Evolutionary conservation across 2,113 vertebrate genomes (phyloP).

Genomic region (Acanthochromis polyacanthus): DNA sequence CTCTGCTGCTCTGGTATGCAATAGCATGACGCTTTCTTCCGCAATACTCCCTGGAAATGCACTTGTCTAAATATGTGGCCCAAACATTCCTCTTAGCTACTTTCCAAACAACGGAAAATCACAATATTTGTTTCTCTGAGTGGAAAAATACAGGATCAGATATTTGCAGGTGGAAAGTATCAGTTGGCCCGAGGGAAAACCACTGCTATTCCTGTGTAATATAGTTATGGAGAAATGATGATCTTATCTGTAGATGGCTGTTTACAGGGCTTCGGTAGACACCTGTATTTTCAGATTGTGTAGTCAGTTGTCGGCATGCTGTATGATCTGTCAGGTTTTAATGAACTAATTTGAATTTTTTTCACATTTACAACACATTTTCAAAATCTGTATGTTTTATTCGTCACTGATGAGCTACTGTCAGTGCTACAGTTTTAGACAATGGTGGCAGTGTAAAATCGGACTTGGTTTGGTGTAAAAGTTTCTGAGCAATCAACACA

Average conservation of each 20-base stretch:
- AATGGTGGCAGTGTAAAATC: no score
- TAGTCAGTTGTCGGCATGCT: not conserved
- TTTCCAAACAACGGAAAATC: constrained; percentile 50
- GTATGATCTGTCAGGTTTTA: no score
- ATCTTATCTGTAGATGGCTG: not conserved
- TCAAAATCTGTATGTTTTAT: no score
- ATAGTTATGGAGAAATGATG: not conserved
- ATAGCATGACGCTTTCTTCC: constrained; percentile 13
- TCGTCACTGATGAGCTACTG: no score
- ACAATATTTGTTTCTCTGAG: constrained; percentile 13
- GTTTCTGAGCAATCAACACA: no score
- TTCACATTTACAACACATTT: no score
- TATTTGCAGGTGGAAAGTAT: constrained; percentile 53
- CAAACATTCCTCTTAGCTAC: constrained; percentile 43
- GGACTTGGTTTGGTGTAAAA: no score
- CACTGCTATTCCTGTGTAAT: constrained; percentile 13
- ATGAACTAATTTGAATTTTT: no score
- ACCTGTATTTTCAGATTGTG: not conserved
- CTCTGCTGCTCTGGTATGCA: constrained; percentile 37
- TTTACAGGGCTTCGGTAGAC: not conserved
- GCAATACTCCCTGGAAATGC: constrained; percentile 29
- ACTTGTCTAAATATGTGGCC: constrained; percentile 36
- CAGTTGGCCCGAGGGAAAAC: constrained; percentile 20
- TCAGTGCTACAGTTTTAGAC: no score
- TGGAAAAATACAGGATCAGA: constrained; percentile 41